Evolutionary conservation across 2,113 vertebrate species (phyloP).

Genomic region (Microtus richardsoni): DNA sequence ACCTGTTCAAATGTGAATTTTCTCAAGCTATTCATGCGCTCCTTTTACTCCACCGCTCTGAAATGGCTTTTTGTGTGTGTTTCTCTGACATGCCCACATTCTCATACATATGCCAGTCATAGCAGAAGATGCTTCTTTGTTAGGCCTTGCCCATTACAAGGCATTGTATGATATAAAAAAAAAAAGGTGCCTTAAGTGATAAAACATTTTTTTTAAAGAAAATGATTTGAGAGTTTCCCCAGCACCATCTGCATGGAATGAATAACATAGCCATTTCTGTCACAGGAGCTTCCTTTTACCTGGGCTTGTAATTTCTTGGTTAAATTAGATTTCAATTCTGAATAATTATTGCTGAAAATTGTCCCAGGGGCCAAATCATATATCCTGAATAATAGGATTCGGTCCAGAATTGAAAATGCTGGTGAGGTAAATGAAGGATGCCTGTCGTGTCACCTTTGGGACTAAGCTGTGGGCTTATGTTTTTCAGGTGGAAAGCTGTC

Average conservation of each 20-base stretch:
- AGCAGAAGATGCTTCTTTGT: constrained; percentile 48
- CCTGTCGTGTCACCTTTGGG: not conserved
- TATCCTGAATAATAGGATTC: constrained; percentile 50
- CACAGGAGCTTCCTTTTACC: constrained; percentile 38
- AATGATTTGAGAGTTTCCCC: constrained; percentile 41
- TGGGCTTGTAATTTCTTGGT: constrained; percentile 59
- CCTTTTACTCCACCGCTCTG: constrained; percentile 41
- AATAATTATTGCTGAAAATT: constrained; percentile 66
- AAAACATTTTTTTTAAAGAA: constrained; percentile 13
- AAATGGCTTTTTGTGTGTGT: constrained; percentile 60
- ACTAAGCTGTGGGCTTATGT: not conserved
- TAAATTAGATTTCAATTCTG: constrained; percentile 73
- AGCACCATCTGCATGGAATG: not conserved
- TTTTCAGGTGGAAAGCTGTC: not conserved
- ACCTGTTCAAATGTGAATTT: constrained; percentile 58
- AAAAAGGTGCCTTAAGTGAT: constrained; percentile 48
- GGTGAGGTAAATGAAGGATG: not conserved
- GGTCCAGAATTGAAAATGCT: constrained; percentile 43
- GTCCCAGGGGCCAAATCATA: constrained; percentile 51
- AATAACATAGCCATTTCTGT: constrained; percentile 45
- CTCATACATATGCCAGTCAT: constrained; percentile 49
- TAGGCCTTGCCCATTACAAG: constrained; percentile 56
- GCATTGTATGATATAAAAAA: constrained; percentile 43
- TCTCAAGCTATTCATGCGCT: constrained; percentile 52
- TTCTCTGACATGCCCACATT: constrained; percentile 53